Conservation (phyloP, 2,888 invertebrate genomes). For the Eudasyphora cyanicolor region DNA sequence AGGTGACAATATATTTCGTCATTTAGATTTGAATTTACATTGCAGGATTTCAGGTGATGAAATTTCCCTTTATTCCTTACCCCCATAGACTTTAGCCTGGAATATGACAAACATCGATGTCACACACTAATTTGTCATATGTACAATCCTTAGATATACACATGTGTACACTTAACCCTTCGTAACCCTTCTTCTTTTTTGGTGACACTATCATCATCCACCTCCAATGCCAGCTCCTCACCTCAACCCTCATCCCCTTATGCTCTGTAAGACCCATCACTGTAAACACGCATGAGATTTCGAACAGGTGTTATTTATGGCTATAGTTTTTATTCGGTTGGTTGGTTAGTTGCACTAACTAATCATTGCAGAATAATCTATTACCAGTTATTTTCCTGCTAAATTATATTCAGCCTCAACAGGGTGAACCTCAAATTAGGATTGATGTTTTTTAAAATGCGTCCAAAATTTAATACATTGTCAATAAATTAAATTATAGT, state of each 20-base stretch:
- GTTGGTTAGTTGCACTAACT: slow-evolving; percentile 65
- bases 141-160: neutral
- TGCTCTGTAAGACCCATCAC: slow-evolving; percentile 10
- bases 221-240: neutral
- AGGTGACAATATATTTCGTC: no score
- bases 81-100: neutral
- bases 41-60: no score
- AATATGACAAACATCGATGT: neutral
- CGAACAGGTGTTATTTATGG: slow-evolving; percentile 79
- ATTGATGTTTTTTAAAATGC: no score
- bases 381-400: slow-evolving; percentile 67
- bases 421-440: neutral
- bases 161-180: neutral
- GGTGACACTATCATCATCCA: slow-evolving; percentile 1
- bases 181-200: slow-evolving; percentile 7
- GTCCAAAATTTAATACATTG: no score
- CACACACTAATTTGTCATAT: no score
- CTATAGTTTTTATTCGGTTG: slow-evolving; percentile 72
- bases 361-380: slow-evolving; percentile 79
- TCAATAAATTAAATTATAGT: no score
- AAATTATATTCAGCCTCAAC: neutral
- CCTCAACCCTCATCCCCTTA: neutral
- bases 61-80: neutral
- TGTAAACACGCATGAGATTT: slow-evolving; percentile 77
- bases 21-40: no score